Conservation (phyloP, 2,888 invertebrate genomes). For the Nyleta sp. region DNA sequence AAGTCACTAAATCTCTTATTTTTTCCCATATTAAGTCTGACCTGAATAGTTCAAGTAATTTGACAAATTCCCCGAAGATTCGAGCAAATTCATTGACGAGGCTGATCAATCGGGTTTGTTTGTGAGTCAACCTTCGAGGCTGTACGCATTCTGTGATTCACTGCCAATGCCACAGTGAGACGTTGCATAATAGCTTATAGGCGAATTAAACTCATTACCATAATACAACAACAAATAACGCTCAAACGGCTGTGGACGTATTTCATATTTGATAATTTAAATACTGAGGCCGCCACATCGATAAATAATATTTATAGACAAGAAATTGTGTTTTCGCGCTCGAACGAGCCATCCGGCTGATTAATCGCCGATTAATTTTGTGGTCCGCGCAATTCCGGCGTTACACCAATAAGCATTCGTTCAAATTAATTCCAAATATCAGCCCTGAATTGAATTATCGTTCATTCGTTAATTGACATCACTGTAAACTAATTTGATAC, state of each 20-base stretch:
- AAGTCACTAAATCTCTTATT: too few relatives aligned
- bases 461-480: too few relatives aligned
- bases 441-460: too few relatives aligned
- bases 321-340: slow-evolving; percentile 2
- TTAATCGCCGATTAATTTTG: slow-evolving; percentile 18
- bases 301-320: slow-evolving; percentile 25
- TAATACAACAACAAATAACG: slow-evolving; percentile 42
- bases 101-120: slow-evolving; percentile 27
- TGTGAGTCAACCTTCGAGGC: slow-evolving; percentile 26
- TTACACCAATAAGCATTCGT: too few relatives aligned
- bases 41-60: too few relatives aligned
- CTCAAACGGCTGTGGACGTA: background rate
- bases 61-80: background rate
- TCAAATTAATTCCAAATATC: too few relatives aligned
- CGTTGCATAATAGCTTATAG: slow-evolving; percentile 33
- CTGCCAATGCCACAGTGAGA: slow-evolving; percentile 37
- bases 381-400: too few relatives aligned
- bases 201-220: slow-evolving; percentile 41
- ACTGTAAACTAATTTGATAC: too few relatives aligned
- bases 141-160: slow-evolving; percentile 42
- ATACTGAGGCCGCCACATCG: slow-evolving; percentile 5
- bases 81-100: slow-evolving; percentile 35
- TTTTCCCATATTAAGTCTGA: too few relatives aligned
- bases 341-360: background rate
- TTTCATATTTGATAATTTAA: slow-evolving; percentile 36